phyloP scores from a whole-genome alignment of 2,888 invertebrate genomes.

The Erpobdella octoculata region DNA sequence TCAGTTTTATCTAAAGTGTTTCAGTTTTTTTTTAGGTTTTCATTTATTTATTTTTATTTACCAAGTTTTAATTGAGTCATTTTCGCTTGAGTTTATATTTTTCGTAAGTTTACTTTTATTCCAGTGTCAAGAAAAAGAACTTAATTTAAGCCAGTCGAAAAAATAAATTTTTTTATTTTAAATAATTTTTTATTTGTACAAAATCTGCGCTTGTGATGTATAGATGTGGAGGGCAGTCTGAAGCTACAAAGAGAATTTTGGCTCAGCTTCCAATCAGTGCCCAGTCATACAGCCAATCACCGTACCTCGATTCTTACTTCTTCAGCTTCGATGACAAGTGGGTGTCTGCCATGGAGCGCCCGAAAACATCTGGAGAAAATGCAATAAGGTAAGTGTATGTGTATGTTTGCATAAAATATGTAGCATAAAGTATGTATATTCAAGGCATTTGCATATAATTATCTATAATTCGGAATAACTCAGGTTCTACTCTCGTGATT shows the following conservation, averaged over 20 bases:
- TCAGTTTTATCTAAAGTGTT: conserved; percentile 85
- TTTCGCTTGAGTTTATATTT: background rate
- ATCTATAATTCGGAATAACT: no score
- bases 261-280: conserved; percentile 87
- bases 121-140: background rate
- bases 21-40: no score
- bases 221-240: background rate
- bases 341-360: conserved; percentile 88
- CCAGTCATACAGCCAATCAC: conserved; percentile 84
- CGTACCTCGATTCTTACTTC: conserved; percentile 79
- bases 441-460: no score
- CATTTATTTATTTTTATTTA: no score
- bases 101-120: background rate
- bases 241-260: conserved; percentile 63
- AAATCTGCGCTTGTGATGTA: background rate
- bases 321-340: conserved; percentile 87
- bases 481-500: conserved; percentile 78
- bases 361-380: conserved; percentile 82
- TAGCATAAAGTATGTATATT: no score
- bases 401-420: no score
- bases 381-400: conserved; percentile 70
- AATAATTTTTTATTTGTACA: background rate
- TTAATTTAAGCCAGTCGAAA: background rate
- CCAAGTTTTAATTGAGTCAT: background rate
- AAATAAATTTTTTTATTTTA: no score